These are phyloP conservation scores for Microtus pennsylvanicus DNA, from an alignment of 2,113 vertebrate genomes.

Conservation along the genomic window DNA sequence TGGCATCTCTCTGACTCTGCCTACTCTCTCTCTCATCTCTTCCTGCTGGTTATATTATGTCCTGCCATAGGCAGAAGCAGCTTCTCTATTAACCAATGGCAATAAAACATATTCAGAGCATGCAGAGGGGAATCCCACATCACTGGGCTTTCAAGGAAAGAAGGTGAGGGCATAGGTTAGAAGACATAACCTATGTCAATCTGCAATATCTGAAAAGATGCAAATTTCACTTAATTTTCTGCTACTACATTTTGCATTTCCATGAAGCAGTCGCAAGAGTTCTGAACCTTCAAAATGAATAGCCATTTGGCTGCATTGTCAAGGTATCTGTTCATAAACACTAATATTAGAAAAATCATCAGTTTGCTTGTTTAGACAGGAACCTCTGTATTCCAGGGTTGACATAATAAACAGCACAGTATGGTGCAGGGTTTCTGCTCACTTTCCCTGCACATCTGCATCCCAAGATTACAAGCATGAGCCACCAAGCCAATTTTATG, in stretches of 20 bases:
- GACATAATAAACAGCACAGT: not conserved
- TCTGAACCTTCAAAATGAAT: not conserved
- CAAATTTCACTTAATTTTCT: not conserved
- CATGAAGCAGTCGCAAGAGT: not conserved
- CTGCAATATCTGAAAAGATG: not conserved
- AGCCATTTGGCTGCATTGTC: not conserved
- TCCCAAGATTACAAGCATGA: not conserved
- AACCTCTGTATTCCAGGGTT: not conserved
- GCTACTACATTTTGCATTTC: not conserved
- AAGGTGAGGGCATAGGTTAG: not conserved
- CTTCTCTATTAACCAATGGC: too few relatives aligned
- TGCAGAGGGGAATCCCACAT: too few relatives aligned
- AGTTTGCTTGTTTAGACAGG: not conserved
- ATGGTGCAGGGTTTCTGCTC: not conserved
- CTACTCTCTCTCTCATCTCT: too few relatives aligned
- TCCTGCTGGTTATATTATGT: too few relatives aligned
- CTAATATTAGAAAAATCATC: not conserved
- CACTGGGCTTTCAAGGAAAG: not conserved
- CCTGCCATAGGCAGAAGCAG: too few relatives aligned
- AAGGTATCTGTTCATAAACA: not conserved
- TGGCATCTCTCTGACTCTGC: too few relatives aligned
- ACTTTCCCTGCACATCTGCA: not conserved
- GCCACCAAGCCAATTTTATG: not conserved
- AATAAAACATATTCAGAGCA: too few relatives aligned
- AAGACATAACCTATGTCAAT: not conserved